Conservation (phyloP, 2,113 vertebrate genomes). For the Amphiprion ocellaris region DNA sequence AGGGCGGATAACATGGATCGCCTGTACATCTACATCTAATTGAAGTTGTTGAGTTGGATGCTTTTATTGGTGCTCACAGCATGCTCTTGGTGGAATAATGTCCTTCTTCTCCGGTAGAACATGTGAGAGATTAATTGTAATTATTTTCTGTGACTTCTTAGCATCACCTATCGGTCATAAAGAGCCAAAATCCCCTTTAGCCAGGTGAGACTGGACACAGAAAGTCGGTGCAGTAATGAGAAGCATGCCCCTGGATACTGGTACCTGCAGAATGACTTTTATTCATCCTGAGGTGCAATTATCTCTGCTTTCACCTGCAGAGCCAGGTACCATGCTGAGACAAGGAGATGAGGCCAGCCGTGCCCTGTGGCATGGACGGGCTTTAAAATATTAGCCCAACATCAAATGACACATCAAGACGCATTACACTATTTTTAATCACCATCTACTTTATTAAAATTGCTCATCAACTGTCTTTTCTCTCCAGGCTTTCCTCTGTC, state of each 20-base stretch:
- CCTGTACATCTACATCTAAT: neutral
- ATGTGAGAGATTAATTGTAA: slow-evolving; percentile 26
- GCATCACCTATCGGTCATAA: slow-evolving; percentile 29
- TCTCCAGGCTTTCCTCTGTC: neutral
- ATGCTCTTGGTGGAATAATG: slow-evolving; percentile 32
- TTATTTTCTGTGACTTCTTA: slow-evolving; percentile 17
- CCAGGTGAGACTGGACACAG: slow-evolving; percentile 17
- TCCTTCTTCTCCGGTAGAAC: slow-evolving; percentile 5
- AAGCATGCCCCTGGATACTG: slow-evolving; percentile 8
- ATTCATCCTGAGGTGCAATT: slow-evolving; percentile 54
- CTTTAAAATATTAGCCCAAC: slow-evolving; percentile 27
- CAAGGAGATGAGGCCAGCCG: slow-evolving; percentile 24
- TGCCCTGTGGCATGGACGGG: slow-evolving; percentile 12
- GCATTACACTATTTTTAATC: slow-evolving; percentile 18
- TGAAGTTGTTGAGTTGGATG: neutral
- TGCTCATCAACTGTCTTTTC: slow-evolving; percentile 27
- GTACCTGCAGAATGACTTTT: slow-evolving; percentile 24
- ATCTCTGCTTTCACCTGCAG: slow-evolving; percentile 39
- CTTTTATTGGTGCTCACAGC: slow-evolving; percentile 23
- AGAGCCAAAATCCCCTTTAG: slow-evolving; percentile 17
- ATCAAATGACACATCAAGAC: slow-evolving; percentile 41
- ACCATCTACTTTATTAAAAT: slow-evolving; percentile 17
- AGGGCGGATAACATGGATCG: neutral
- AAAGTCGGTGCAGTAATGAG: slow-evolving; percentile 20
- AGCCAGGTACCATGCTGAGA: slow-evolving; percentile 40